Conservation (phyloP, 2,113 vertebrate species). For the Laterallus jamaicensis region DNA sequence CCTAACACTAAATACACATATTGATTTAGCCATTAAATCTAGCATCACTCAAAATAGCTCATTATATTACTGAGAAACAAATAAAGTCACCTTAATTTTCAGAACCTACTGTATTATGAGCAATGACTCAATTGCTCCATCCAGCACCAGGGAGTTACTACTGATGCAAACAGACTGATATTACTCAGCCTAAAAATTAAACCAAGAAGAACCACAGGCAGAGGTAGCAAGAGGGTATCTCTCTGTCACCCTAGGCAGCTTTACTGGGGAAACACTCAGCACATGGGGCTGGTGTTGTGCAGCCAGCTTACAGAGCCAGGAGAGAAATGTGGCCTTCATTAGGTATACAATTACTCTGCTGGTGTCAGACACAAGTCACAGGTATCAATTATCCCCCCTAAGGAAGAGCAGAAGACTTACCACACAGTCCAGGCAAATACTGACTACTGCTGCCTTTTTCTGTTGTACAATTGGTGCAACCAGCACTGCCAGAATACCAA, state of each 20-base stretch:
- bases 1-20: slow-evolving; percentile 77
- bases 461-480: not conserved
- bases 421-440: not conserved
- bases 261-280: not conserved
- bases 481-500: not conserved
- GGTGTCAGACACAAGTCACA: not conserved
- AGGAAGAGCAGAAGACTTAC: not conserved
- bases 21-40: slow-evolving; percentile 80
- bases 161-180: not conserved
- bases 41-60: slow-evolving; percentile 76
- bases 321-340: rapidly evolving
- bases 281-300: not conserved
- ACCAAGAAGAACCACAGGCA: not conserved
- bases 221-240: not conserved
- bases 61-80: slow-evolving; percentile 67
- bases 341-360: rapidly evolving
- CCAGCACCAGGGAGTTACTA: not conserved
- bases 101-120: not conserved
- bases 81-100: slow-evolving; percentile 63
- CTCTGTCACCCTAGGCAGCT: not conserved
- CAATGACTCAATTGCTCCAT: not conserved
- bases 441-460: not conserved
- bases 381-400: not conserved
- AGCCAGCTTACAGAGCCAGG: not conserved
- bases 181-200: not conserved